Conservation (phyloP, 2,797 vertebrate species). For the Alca torda region DNA sequence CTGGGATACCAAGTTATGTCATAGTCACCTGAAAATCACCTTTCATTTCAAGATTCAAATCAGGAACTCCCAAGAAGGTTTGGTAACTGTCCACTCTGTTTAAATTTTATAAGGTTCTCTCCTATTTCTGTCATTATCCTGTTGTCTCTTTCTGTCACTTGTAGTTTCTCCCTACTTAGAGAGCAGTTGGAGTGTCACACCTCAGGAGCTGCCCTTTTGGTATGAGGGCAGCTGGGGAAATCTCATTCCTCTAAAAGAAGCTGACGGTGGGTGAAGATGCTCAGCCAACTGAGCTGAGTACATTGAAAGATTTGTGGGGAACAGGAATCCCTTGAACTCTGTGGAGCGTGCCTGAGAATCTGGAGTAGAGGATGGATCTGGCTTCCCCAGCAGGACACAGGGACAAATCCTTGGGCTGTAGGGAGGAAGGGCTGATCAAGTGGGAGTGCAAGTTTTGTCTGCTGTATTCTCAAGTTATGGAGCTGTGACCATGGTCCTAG, state of each 20-base stretch:
- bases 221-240: background rate
- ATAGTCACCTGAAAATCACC: background rate
- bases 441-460: background rate
- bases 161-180: background rate
- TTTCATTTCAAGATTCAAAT: background rate
- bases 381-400: background rate
- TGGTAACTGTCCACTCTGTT: background rate
- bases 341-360: background rate
- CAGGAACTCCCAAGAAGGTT: background rate
- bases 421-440: background rate
- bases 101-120: background rate
- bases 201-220: background rate
- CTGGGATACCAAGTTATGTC: background rate
- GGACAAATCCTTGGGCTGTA: background rate
- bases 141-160: background rate
- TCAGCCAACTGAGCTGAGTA: background rate
- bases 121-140: background rate
- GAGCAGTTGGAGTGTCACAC: background rate
- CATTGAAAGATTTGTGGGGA: background rate
- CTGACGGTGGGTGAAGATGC: accelerated
- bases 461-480: background rate
- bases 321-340: background rate
- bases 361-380: background rate
- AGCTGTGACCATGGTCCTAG: accelerated
- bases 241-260: background rate